Evolutionary conservation across 2,113 vertebrate species (phyloP), one percentile per base, ranked within the genome.

Genomic region (Anoura caudifer): DNA sequence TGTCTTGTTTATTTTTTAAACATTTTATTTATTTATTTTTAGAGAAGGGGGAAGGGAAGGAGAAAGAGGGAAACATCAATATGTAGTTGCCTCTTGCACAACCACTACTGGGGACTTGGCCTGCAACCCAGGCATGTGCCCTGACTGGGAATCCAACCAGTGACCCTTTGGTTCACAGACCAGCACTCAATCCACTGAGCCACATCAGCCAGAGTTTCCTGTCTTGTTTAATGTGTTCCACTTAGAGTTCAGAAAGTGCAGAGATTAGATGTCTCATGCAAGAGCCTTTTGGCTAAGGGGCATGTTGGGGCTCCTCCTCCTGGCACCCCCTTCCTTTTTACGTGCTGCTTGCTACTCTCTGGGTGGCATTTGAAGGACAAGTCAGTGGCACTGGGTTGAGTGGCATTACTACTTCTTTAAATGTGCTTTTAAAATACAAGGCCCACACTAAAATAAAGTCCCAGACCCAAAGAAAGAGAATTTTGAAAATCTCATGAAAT

Each of bases 401-500:
- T 3, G 36, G 38, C 20, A 41, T 11, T 24, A 50, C 7, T 1
- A 0, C 50, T 80, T 95, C 54, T 90, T 3, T 61, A 76, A 72
- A 28, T 10, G n/a, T 33, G 22, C 20, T 59, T 59, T 76, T 33
- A 38, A 75, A 63, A 67, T 75, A 36, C 24, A 96, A 90, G 61
- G 20, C 12, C 38, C 56, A 47, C 6, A 20, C 41, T 2, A 1
- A 63, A 14, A 79, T 36, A 8, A 36, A 54, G 76, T 28, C 13
- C 2, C 43, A 77, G 91, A n/a, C n/a, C 54, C 45, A 85, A 75
- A 93, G 13, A 63, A 75, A 81, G 52, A 47, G 38, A 61, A 47
- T 77, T 96, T 82, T 63, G 47, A 88, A 97, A 94, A 84, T 45
- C 31, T 81, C 47, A 43, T n/a, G 43, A 73, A 80, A 83, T 12